phyloP scores from a whole-genome alignment of 2,113 vertebrate species.

The Pluvialis apricaria region DNA sequence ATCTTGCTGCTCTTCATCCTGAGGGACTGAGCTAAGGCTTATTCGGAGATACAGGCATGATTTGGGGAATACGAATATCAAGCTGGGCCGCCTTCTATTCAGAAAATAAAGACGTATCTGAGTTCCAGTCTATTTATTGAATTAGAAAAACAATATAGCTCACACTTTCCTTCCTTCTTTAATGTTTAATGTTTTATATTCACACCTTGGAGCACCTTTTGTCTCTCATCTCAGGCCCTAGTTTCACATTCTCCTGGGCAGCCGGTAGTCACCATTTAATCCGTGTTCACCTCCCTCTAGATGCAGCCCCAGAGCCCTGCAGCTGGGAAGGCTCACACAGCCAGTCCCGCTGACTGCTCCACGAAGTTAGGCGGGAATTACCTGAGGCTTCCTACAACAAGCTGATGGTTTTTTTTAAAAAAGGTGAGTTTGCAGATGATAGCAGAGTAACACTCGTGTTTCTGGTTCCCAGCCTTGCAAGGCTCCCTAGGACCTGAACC shows the following conservation, averaged over 20 bases:
- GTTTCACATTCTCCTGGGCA: neutral
- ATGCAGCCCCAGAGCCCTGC: neutral
- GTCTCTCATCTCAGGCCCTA: neutral
- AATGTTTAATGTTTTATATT: neutral
- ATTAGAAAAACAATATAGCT: neutral
- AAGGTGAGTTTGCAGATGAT: neutral
- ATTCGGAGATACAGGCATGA: fast-evolving
- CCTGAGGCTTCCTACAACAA: neutral
- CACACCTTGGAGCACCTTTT: neutral
- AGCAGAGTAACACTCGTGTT: fast-evolving
- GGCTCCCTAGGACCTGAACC: neutral
- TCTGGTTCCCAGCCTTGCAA: neutral
- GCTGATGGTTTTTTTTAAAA: neutral
- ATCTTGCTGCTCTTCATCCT: neutral
- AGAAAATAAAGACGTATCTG: neutral
- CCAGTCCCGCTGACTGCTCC: neutral
- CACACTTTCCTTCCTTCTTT: neutral
- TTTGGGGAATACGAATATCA: neutral
- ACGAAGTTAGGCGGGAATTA: neutral
- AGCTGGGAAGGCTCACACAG: neutral
- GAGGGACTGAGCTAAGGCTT: neutral
- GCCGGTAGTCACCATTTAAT: neutral
- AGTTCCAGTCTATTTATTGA: neutral
- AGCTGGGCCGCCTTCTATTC: neutral
- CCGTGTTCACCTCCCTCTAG: neutral